Percentiles rank a stretch among this genome's conserved stretches.
phyloP scores from a whole-genome alignment of 2,888 invertebrate species.

The Philereme transversata region DNA sequence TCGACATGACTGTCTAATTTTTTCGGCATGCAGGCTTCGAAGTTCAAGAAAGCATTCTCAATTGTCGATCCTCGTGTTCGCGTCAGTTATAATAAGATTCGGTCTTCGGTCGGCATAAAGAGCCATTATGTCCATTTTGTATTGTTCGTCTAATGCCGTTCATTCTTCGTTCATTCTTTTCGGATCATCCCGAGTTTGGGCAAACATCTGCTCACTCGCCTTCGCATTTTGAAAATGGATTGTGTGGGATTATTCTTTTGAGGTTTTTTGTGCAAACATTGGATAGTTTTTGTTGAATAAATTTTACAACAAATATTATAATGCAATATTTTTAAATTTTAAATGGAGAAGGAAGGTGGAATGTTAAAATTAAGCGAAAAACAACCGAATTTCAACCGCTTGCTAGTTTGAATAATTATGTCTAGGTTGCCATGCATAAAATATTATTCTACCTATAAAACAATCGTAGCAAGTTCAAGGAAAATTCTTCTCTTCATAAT shows the following conservation, averaged over 20 bases:
- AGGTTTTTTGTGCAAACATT: constrained; percentile 37
- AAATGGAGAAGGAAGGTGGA: too few relatives aligned
- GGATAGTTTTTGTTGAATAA: constrained; percentile 30
- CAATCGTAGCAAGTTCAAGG: too few relatives aligned
- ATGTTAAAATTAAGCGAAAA: too few relatives aligned
- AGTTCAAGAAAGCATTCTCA: constrained; percentile 28
- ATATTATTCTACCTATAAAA: too few relatives aligned
- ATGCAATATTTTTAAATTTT: constrained; percentile 6
- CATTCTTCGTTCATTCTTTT: constrained; percentile 54
- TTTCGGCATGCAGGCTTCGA: constrained; percentile 24
- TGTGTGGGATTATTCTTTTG: constrained; percentile 21
- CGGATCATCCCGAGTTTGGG: constrained; percentile 46
- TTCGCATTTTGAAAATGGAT: constrained; percentile 34
- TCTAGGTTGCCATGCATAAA: too few relatives aligned
- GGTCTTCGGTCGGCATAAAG: constrained; percentile 52
- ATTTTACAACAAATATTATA: constrained; percentile 12
- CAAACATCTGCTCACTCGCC: constrained; percentile 72
- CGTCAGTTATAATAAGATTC: constrained; percentile 73
- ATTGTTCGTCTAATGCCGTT: constrained; percentile 64
- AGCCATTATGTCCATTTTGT: constrained; percentile 59
- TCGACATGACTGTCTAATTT: constrained; percentile 17
- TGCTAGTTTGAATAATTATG: too few relatives aligned
- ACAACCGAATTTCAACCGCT: too few relatives aligned
- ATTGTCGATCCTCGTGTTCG: constrained; percentile 46
- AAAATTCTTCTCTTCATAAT: too few relatives aligned